A percentile compares a stretch with the other conserved stretches of the same genome.
Conservation (phyloP, 2,888 invertebrate genomes). For the Drosophila pseudotakahashii region DNA sequence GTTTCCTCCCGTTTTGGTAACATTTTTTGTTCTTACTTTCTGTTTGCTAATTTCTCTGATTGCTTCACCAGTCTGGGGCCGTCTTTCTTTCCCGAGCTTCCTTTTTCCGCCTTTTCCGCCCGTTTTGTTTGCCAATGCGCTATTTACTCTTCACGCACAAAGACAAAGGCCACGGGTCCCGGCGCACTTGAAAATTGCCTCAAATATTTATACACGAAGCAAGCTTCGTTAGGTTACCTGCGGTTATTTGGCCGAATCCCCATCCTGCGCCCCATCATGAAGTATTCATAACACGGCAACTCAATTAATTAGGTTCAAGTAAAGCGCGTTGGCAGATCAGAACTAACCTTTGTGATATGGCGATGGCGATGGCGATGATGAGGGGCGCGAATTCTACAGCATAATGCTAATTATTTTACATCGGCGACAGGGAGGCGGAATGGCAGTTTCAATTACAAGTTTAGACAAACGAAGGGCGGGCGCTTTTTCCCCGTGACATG, state of each 20-base stretch:
- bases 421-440: constrained; percentile 18
- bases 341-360: constrained; percentile 47
- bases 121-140: constrained; percentile 69
- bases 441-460: constrained; percentile 64
- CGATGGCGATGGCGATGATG: no score
- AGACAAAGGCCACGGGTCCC: constrained; percentile 76
- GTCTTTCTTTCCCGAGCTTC: constrained; percentile 17
- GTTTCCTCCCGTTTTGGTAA: constrained; percentile 16
- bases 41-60: constrained; percentile 81
- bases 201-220: constrained; percentile 70
- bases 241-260: constrained; percentile 59
- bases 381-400: constrained; percentile 45
- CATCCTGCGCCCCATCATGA: constrained; percentile 47
- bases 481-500: constrained; percentile 36
- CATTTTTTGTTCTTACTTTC: constrained; percentile 40
- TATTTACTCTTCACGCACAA: constrained; percentile 71
- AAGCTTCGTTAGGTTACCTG: constrained; percentile 63
- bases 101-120: constrained; percentile 25
- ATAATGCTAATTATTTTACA: constrained; percentile 75
- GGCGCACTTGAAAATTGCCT: constrained; percentile 76
- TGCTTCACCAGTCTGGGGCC: constrained; percentile 65
- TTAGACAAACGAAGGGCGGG: constrained; percentile 42
- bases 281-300: constrained; percentile 74
- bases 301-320: constrained; percentile 77
- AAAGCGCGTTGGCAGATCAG: constrained; percentile 42